Evolutionary conservation across 1,140 invertebrate species (phyloP), one percentile per base, ranked within the genome.

Genomic region (Maconellicoccus hirsutus): DNA sequence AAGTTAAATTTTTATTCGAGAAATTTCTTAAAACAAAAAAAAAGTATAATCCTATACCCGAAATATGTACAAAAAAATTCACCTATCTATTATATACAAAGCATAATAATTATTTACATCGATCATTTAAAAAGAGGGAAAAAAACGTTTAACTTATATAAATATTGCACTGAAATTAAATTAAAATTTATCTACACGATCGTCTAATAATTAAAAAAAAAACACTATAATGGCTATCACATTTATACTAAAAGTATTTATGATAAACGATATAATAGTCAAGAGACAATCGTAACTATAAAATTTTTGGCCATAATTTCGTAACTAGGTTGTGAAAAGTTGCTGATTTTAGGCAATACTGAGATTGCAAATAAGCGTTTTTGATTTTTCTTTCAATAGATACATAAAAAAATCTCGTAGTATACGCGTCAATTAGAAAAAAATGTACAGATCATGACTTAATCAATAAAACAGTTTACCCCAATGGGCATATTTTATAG

Each of bases 161-260:
- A 66, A 66, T 66, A 66, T 66, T 66, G 61, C 61, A 66, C 61
- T 66, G 61, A 66, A 66, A 66, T 66, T 66, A 66, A 66, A 66
- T 25, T 66, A 16, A 66, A 66, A 66, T 66, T 66, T 66, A 66
- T 66, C 61, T 66, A 66, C 61, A 66, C 10, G 25, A 66, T 66
- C 25, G 19, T 66, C 29, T 33, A 16, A 52, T 52, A 52, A 52
- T 16, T 6, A 23, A 23, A 23, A 25, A 66, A 23, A 16, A 25
- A 16, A 10, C 19, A 66, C 19, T 66, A 66, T 66, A 66, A 10
- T 66, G 61, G 61, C 61, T 66, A 66, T 66, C 61, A 66, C 61
- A 66, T 66, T 10, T 66, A 66, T 66, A 66, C 61, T 66, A 66
- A 66, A 66, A 66, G 10, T 26, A 26, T 66, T 66, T 23, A 26